A percentile compares a stretch with the other conserved stretches of the same genome.
Conservation (phyloP, 2,113 vertebrate genomes). For the Eleginops maclovinus region DNA sequence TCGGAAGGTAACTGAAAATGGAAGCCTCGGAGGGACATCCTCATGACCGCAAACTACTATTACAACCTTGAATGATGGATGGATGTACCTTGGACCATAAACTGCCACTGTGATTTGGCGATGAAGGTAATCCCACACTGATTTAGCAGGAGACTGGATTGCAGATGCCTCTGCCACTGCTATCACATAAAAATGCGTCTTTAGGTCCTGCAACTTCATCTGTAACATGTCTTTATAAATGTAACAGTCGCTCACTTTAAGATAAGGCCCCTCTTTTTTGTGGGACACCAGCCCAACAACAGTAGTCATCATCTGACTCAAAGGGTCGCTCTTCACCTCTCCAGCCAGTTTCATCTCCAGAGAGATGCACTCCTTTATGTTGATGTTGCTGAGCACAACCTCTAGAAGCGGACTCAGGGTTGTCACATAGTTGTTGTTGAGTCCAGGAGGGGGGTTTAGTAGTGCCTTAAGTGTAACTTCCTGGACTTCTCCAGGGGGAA, state of each 20-base stretch:
- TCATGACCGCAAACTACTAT: conserved; percentile 90
- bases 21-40: conserved; percentile 90
- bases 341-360: conserved; percentile 91
- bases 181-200: conserved; percentile 89
- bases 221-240: conserved; percentile 90
- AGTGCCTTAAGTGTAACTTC: conserved; percentile 91
- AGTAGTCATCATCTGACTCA: conserved; percentile 93
- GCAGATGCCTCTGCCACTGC: conserved; percentile 85
- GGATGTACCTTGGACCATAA: conserved; percentile 95
- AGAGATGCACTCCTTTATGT: conserved; percentile 85
- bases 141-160: conserved; percentile 85
- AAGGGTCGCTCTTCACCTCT: conserved; percentile 89
- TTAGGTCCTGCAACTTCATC: conserved; percentile 88
- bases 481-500: conserved; percentile 89
- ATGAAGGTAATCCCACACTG: conserved; percentile 86
- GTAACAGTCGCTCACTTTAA: conserved; percentile 87
- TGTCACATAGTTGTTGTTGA: conserved; percentile 91
- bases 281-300: conserved; percentile 87
- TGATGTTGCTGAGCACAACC: conserved; percentile 90
- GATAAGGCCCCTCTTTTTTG: conserved; percentile 91
- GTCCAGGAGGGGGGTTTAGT: conserved; percentile 88
- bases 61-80: conserved; percentile 92
- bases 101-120: conserved; percentile 89
- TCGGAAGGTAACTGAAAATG: conserved; percentile 87
- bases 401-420: conserved; percentile 93